Conservation (phyloP, 2,888 invertebrate genomes). For the Drosophila macrospina region DNA sequence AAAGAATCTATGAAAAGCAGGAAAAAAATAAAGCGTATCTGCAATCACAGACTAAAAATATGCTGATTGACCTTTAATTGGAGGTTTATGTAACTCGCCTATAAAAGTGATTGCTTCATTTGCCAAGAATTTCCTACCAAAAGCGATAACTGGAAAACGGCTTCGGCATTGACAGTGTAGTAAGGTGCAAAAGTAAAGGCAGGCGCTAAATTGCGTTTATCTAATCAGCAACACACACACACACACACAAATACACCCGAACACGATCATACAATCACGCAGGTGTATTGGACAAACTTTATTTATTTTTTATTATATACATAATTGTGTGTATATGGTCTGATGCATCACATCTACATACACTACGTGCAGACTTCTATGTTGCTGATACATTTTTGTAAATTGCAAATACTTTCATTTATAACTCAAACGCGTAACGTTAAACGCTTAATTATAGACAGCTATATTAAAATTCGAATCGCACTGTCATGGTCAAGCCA, state of each 20-base stretch:
- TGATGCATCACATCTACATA: slow-evolving; percentile 5
- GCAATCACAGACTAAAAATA: slow-evolving; percentile 53
- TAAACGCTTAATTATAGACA: background rate
- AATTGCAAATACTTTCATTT: slow-evolving; percentile 26
- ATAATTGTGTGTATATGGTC: background rate
- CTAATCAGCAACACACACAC: slow-evolving; percentile 54
- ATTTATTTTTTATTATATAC: slow-evolving; percentile 1
- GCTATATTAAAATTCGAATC: background rate
- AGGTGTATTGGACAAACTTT: slow-evolving; percentile 29
- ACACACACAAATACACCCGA: slow-evolving; percentile 27
- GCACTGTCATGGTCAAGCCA: slow-evolving; percentile 64
- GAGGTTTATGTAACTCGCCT: slow-evolving; percentile 63
- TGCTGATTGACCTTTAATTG: slow-evolving; percentile 32
- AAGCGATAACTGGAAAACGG: slow-evolving; percentile 56
- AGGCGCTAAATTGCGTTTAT: slow-evolving; percentile 57
- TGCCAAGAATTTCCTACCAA: slow-evolving; percentile 65
- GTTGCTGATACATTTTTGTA: background rate
- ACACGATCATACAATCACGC: too few species aligned
- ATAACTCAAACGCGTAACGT: slow-evolving; percentile 7
- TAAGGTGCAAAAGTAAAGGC: slow-evolving; percentile 58
- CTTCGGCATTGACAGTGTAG: slow-evolving; percentile 35
- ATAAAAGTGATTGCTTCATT: slow-evolving; percentile 69
- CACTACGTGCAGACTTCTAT: too few species aligned
- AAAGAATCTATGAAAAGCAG: slow-evolving; percentile 15
- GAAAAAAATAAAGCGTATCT: slow-evolving; percentile 5